A percentile compares a stretch with the other conserved stretches of the same genome.
Evolutionary conservation across 2,797 vertebrate genomes (phyloP).

Genomic region (Nannoperca obscura): DNA sequence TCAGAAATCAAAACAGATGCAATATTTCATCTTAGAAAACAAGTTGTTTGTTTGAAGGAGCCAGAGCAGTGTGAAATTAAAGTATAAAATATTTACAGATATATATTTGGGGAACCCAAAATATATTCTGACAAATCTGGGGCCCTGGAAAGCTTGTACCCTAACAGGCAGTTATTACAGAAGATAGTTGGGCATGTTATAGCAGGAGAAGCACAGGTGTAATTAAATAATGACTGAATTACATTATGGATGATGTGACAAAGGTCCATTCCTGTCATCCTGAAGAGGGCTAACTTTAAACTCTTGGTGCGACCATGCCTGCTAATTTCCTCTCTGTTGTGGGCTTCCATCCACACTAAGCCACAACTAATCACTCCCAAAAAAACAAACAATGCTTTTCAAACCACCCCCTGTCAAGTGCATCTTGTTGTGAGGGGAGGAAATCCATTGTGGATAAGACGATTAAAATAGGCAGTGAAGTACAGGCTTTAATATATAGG

Average conservation of each 20-base stretch:
- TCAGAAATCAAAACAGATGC: background rate
- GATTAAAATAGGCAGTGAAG: slow-evolving; percentile 40
- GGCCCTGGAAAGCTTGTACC: background rate
- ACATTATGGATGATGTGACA: background rate
- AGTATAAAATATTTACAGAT: slow-evolving; percentile 56
- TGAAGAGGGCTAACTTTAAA: slow-evolving; percentile 1
- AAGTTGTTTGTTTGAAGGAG: background rate
- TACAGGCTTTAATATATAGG: slow-evolving; percentile 29
- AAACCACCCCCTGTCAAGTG: slow-evolving; percentile 35
- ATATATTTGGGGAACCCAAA: background rate
- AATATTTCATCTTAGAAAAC: background rate
- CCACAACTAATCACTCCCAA: slow-evolving; percentile 43
- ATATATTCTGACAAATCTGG: slow-evolving; percentile 9
- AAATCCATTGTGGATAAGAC: slow-evolving; percentile 43
- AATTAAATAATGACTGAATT: background rate
- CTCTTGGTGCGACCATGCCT: background rate
- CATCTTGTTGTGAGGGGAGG: slow-evolving; percentile 17
- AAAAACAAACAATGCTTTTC: slow-evolving; percentile 34
- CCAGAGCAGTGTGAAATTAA: slow-evolving; percentile 50
- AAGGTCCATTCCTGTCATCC: slow-evolving; percentile 1
- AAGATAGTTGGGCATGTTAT: background rate
- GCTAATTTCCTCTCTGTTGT: slow-evolving; percentile 3
- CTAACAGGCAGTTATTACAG: background rate
- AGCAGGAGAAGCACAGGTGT: background rate
- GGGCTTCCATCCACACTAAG: slow-evolving; percentile 29